Conservation (phyloP, 2,888 invertebrate genomes). For the Hirtodrosophila histrioides region DNA sequence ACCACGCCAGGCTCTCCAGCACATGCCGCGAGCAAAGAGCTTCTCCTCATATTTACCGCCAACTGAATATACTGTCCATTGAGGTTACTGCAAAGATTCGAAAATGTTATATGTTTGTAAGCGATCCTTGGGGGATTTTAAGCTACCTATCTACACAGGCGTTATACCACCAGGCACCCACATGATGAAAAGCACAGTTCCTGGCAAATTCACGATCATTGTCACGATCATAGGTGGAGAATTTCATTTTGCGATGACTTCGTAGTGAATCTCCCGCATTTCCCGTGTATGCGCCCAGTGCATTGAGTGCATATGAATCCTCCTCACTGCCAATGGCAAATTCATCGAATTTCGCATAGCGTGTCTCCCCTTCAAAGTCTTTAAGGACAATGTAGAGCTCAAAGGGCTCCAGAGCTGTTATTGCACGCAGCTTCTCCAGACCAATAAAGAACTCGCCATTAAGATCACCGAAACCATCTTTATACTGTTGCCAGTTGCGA, state of each 20-base stretch:
- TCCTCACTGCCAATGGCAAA: slow-evolving; percentile 88
- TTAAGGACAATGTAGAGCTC: slow-evolving; percentile 88
- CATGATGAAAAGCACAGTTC: slow-evolving; percentile 88
- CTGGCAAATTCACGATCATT: slow-evolving; percentile 87
- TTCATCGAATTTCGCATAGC: slow-evolving; percentile 87
- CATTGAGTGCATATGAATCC: slow-evolving; percentile 88
- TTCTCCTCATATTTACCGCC: slow-evolving; percentile 84
- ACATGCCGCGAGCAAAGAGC: slow-evolving; percentile 86
- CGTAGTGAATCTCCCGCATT: slow-evolving; percentile 88
- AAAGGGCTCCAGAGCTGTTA: slow-evolving; percentile 83
- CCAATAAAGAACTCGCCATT: slow-evolving; percentile 90
- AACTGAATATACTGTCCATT: slow-evolving; percentile 86
- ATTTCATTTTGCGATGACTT: slow-evolving; percentile 89
- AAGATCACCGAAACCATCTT: slow-evolving; percentile 88
- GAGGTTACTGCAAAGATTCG: slow-evolving; percentile 85
- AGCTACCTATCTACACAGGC: slow-evolving; percentile 87
- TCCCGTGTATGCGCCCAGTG: slow-evolving; percentile 87
- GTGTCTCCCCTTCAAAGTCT: slow-evolving; percentile 86
- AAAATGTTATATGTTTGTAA: not conserved
- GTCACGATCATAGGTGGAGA: slow-evolving; percentile 88
- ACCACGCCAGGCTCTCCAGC: slow-evolving; percentile 89
- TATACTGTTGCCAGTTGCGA: slow-evolving; percentile 88
- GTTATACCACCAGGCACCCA: slow-evolving; percentile 91
- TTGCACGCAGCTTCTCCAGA: slow-evolving; percentile 87
- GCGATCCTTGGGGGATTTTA: too few species aligned